Percentiles rank a stretch among this genome's conserved stretches.
phyloP scores from a whole-genome alignment of 1,140 invertebrate species.

The Epicauta chinensis region DNA sequence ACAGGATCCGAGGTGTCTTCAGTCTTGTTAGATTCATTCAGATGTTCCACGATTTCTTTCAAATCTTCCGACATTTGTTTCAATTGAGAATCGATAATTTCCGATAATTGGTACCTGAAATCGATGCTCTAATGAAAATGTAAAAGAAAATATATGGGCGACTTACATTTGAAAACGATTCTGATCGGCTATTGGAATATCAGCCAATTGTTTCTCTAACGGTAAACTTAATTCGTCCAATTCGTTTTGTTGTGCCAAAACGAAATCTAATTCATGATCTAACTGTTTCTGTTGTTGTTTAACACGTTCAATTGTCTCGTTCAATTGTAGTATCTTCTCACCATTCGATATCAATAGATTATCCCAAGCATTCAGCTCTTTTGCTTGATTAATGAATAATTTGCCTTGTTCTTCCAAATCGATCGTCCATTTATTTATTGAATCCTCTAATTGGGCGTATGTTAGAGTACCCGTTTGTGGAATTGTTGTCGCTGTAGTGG shows the following conservation, averaged over 20 bases:
- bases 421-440: conserved; percentile 92
- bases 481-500: conserved; percentile 37
- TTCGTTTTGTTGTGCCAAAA: conserved; percentile 87
- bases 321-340: conserved; percentile 84
- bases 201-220: conserved; percentile 72
- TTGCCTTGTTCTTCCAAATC: conserved; percentile 93
- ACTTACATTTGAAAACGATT: conserved; percentile 77
- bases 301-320: conserved; percentile 76
- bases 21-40: conserved; percentile 80
- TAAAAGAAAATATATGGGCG: neutral
- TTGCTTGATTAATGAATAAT: conserved; percentile 88
- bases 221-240: conserved; percentile 80
- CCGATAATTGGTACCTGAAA: conserved; percentile 71
- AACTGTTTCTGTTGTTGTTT: conserved; percentile 85
- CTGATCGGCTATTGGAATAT: conserved; percentile 69
- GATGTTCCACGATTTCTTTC: conserved; percentile 90
- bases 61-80: conserved; percentile 92
- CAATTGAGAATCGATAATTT: conserved; percentile 86
- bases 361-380: conserved; percentile 93
- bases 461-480: conserved; percentile 56
- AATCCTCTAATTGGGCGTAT: conserved; percentile 85
- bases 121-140: neutral
- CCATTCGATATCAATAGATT: conserved; percentile 83
- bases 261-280: conserved; percentile 92
- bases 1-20: conserved; percentile 83